Evolutionary conservation across 2,888 invertebrate genomes (phyloP).

Genomic region (Tetragnatha montana): DNA sequence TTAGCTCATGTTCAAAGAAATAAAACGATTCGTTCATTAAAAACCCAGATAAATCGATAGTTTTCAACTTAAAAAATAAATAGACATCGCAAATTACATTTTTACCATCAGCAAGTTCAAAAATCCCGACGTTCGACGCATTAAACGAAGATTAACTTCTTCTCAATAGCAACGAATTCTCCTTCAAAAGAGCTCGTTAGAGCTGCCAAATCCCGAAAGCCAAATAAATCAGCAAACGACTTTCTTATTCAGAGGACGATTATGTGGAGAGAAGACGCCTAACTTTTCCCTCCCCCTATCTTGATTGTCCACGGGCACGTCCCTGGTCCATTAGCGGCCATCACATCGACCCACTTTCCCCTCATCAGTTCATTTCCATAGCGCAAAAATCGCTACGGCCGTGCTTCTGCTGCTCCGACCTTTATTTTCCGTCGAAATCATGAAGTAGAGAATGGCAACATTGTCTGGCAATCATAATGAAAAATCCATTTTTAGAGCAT

Average conservation of each 20-base stretch:
- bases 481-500: slow-evolving; percentile 17
- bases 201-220: neutral
- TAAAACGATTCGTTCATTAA: too few species aligned
- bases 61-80: too few species aligned
- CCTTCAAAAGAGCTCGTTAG: neutral
- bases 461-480: slow-evolving; percentile 12
- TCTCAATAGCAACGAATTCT: neutral
- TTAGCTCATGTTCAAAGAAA: too few species aligned
- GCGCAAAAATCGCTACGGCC: slow-evolving; percentile 3
- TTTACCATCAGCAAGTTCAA: neutral
- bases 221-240: neutral
- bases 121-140: neutral
- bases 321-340: slow-evolving; percentile 10
- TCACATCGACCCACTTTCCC: slow-evolving; percentile 21
- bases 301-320: neutral
- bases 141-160: neutral
- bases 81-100: neutral
- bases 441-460: neutral
- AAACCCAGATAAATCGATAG: too few species aligned
- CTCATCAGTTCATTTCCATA: slow-evolving; percentile 2
- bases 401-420: neutral
- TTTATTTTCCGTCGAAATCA: slow-evolving; percentile 1
- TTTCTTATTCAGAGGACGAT: neutral
- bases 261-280: neutral
- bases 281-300: neutral